Evolutionary conservation across 2,888 invertebrate genomes (phyloP), one percentile per base, ranked within the genome.

Genomic region (Endotricha flammealis): DNA sequence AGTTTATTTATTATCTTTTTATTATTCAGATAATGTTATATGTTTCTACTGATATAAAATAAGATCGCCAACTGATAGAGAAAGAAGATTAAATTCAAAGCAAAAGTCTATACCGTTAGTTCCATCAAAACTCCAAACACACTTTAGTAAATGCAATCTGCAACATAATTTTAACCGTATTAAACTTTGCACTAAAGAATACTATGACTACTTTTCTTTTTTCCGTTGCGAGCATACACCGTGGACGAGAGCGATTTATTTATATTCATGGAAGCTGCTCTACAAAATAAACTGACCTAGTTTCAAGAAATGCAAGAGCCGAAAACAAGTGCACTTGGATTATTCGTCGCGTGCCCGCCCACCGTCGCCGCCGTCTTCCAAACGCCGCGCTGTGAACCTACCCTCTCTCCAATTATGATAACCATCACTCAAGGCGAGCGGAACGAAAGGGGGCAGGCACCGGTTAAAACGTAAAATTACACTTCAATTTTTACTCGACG

Each of bases 361-460:
- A 77, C 64, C 54, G 62, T 48, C 66, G 75, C 62, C 54, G 60
- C 48, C 65, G 63, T 69, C 65, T 63, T 56, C 65, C 64, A 10
- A 20, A 64, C 69, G 68, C 73, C 62, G 56, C 63, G 62, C 61
- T 73, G 65, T 64, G 69, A 74, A 74, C 72, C 78, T 76, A 83
- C 83, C 82, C 83, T 80, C 79, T 68, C 74, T 68, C 80, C 83
- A 86, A 85, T 85, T 85, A 83, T 74, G 83, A 85, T 86, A 86
- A 85, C 81, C 75, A 85, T 85, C 85, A 83, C 79, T 82, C 82
- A 85, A 77, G 78, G 81, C 81, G 75, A 83, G 83, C 82, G 85
- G 83, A 85, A 85, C 85, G 83, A 85, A 85, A 86, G 77, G 75
- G 83, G 85, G 85, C 82, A 82, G 83, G 77, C 75, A 81, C 81